Conservation (phyloP, 1,140 invertebrate genomes). For the Copidosoma floridanum region DNA sequence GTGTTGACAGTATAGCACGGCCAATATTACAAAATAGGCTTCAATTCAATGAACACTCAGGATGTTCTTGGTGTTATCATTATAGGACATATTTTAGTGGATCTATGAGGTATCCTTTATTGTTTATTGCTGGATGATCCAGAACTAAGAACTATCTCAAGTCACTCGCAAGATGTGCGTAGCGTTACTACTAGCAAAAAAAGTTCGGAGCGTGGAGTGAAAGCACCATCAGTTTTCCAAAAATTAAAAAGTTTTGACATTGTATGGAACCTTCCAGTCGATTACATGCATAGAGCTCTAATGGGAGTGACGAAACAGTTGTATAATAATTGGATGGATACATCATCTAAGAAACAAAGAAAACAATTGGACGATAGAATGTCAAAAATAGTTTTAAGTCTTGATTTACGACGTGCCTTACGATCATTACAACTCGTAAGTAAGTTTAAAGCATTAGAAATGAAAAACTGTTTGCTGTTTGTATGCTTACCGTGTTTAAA, state of each 20-base stretch:
- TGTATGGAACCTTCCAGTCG: not conserved
- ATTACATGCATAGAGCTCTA: not conserved
- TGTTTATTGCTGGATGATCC: not conserved
- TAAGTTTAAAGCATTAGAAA: too few species aligned
- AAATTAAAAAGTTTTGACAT: not conserved
- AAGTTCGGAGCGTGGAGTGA: not conserved
- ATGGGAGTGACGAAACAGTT: not conserved
- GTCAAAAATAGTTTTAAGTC: too few species aligned
- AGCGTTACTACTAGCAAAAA: too few species aligned
- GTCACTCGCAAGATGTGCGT: not conserved
- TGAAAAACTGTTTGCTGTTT: not conserved
- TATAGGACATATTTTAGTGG: not conserved
- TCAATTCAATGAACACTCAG: not conserved
- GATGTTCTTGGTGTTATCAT: not conserved
- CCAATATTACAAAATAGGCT: too few species aligned
- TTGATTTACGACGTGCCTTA: too few species aligned
- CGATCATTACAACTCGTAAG: too few species aligned
- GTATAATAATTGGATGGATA: not conserved
- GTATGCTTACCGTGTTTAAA: not conserved
- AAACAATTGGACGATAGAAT: not conserved
- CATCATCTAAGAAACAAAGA: not conserved
- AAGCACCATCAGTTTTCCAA: not conserved
- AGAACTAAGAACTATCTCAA: not conserved
- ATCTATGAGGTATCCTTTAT: not conserved
- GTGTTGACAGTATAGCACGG: too few species aligned